These are phyloP conservation scores for Meteorus colon DNA, from an alignment of 2,888 invertebrate species.

Conservation along the genomic window DNA sequence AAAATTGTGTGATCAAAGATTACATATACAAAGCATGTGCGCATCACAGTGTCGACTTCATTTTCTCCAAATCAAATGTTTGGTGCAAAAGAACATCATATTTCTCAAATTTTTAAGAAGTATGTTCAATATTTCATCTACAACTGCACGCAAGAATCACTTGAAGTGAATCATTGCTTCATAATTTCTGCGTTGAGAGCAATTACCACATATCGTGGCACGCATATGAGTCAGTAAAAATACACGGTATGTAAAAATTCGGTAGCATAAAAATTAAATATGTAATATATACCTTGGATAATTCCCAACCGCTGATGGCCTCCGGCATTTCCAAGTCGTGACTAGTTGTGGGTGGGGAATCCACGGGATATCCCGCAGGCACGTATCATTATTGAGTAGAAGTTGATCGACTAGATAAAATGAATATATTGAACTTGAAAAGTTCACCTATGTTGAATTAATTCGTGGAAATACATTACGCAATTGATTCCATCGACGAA, in stretches of 20 bases:
- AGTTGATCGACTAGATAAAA: not conserved
- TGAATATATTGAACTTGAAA: conserved; percentile 8
- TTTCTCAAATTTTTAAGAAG: too few relatives aligned
- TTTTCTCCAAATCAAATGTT: too few relatives aligned
- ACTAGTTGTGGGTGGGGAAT: conserved; percentile 1
- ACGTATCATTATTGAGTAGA: not conserved
- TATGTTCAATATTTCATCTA: too few relatives aligned
- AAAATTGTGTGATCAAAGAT: not conserved
- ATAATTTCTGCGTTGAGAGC: not conserved
- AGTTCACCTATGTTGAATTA: not conserved
- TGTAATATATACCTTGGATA: conserved; percentile 23
- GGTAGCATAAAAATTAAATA: conserved; percentile 9
- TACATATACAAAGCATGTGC: not conserved
- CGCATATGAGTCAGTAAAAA: not conserved
- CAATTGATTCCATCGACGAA: not conserved
- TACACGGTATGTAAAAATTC: not conserved
- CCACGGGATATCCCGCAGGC: not conserved
- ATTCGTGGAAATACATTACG: not conserved
- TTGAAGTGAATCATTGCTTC: not conserved
- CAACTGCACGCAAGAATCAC: too few relatives aligned
- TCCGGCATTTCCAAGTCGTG: conserved; percentile 28
- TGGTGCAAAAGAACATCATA: too few relatives aligned
- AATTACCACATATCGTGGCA: not conserved
- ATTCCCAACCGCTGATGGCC: conserved; percentile 25
- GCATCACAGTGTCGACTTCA: too few relatives aligned